Percentiles rank a stretch among this genome's conserved stretches.
Conservation (phyloP, 2,888 invertebrate species). For the Harmothoe impar region DNA sequence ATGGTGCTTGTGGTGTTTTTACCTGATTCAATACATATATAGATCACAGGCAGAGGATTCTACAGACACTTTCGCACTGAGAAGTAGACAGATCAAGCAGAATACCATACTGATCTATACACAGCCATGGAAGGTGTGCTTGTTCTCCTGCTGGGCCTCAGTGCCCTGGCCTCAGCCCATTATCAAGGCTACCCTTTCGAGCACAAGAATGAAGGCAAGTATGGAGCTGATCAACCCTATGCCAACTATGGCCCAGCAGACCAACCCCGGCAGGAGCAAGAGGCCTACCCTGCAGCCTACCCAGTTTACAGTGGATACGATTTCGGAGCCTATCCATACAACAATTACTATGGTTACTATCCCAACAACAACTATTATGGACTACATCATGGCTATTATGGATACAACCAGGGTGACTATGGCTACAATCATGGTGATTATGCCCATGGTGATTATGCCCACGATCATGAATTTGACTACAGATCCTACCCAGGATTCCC, state of each 20-base stretch:
- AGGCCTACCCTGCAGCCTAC: background rate
- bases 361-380: background rate
- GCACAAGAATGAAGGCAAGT: slow-evolving; percentile 27
- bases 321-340: background rate
- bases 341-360: background rate
- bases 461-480: slow-evolving; percentile 5
- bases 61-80: no score
- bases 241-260: slow-evolving; percentile 14
- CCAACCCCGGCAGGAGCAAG: background rate
- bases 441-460: background rate
- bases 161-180: slow-evolving; percentile 11
- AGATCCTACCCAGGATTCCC: slow-evolving; percentile 14
- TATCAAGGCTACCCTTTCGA: slow-evolving; percentile 28
- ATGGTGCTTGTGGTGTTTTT: no score
- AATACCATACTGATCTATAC: background rate
- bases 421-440: background rate
- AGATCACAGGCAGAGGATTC: no score
- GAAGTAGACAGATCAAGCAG: no score
- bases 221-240: background rate
- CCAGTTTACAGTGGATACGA: background rate
- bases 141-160: slow-evolving; percentile 26
- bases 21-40: no score
- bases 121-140: background rate
- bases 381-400: background rate
- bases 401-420: background rate